These are phyloP conservation scores for Argyra leucocephala DNA, from an alignment of 2,888 invertebrate genomes.

Conservation along the genomic window DNA sequence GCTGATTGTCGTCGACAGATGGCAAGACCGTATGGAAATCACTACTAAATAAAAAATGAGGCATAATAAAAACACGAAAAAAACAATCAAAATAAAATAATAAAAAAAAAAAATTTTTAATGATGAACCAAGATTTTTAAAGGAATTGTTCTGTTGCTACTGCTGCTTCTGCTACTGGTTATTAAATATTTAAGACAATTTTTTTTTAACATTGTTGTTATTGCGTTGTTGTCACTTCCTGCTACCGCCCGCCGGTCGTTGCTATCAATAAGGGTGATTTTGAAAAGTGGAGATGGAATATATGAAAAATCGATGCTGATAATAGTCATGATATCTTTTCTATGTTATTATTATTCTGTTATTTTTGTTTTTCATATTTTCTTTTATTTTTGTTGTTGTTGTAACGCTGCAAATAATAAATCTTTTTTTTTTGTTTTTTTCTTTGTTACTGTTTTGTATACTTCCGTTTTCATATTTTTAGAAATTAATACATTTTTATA, in stretches of 20 bases:
- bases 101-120: conserved; percentile 24
- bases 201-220: no score
- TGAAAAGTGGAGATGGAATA: conserved; percentile 19
- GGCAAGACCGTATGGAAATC: conserved; percentile 18
- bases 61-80: conserved; percentile 17
- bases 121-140: conserved; percentile 22
- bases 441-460: neutral
- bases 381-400: neutral
- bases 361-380: neutral
- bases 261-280: neutral
- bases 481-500: no score
- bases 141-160: neutral
- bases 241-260: no score
- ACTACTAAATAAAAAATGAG: conserved; percentile 11
- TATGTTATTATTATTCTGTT: no score
- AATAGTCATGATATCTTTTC: conserved; percentile 2
- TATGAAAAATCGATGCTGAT: conserved; percentile 24
- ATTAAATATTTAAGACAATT: no score
- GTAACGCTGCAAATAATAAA: neutral
- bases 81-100: conserved; percentile 15
- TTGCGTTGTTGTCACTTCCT: no score
- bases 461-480: neutral
- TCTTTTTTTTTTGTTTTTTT: neutral
- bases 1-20: conserved; percentile 18
- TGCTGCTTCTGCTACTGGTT: no score